Evolutionary conservation across 2,797 vertebrate species (phyloP).

Genomic region (Huso huso): DNA sequence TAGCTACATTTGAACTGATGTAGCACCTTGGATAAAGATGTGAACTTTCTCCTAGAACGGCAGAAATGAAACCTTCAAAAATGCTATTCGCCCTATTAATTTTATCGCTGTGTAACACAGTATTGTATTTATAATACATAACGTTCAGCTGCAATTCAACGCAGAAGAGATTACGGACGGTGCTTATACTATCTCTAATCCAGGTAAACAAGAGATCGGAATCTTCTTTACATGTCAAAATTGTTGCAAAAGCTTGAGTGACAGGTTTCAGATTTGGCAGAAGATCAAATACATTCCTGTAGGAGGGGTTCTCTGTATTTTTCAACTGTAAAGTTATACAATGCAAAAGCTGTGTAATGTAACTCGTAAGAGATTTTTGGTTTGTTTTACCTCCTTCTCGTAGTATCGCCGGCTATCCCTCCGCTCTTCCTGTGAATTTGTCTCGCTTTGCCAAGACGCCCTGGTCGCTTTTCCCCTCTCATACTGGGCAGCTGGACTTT

Average conservation of each 20-base stretch:
- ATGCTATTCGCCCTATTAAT: neutral
- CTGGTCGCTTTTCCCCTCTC: conserved; percentile 35
- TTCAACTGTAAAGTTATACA: too few species aligned
- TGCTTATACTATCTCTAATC: too few species aligned
- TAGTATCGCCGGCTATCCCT: conserved; percentile 31
- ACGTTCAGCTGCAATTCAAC: too few species aligned
- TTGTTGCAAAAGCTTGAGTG: neutral
- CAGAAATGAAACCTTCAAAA: neutral
- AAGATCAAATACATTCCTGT: neutral
- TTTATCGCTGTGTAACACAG: neutral
- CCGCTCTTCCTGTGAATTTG: neutral
- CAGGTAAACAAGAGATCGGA: neutral
- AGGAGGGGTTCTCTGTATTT: too few species aligned
- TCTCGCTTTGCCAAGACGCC: conserved; percentile 15
- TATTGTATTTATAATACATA: too few species aligned
- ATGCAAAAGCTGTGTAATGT: neutral
- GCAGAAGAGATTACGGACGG: too few species aligned
- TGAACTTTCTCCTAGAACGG: too few species aligned
- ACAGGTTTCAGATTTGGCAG: neutral
- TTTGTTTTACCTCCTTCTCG: conserved; percentile 22
- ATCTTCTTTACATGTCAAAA: too few species aligned
- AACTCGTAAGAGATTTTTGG: neutral
- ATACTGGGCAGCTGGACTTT: conserved; percentile 52
- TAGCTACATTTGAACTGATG: neutral
- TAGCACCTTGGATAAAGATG: too few species aligned